A percentile compares a stretch with the other conserved stretches of the same genome.
Conservation (phyloP, 1,140 invertebrate genomes). For the Ladona fulva region DNA sequence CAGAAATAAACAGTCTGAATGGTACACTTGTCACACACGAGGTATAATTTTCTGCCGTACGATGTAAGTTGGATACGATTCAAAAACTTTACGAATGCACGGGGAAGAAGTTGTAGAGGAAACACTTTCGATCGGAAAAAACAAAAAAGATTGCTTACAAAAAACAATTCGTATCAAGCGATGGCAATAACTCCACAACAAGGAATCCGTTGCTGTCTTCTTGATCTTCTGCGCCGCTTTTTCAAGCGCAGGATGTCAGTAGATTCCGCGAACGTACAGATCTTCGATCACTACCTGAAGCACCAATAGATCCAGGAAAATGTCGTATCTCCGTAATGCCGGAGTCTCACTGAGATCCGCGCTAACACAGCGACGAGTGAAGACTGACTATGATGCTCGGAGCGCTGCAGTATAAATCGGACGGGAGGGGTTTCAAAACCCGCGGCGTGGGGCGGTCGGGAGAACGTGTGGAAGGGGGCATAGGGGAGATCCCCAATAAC, state of each 20-base stretch:
- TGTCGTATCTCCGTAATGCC: background rate
- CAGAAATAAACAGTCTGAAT: too few species aligned
- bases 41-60: too few species aligned
- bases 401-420: constrained; percentile 3
- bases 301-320: background rate
- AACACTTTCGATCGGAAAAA: too few species aligned
- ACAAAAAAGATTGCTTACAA: background rate
- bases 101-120: too few species aligned
- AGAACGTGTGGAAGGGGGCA: background rate
- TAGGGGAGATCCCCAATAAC: background rate
- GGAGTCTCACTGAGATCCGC: background rate
- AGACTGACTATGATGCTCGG: background rate
- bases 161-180: background rate
- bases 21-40: too few species aligned
- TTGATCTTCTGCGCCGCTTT: background rate
- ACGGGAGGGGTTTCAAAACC: background rate
- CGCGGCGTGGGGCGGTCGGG: background rate
- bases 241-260: background rate
- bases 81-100: too few species aligned
- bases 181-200: background rate
- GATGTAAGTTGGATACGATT: too few species aligned
- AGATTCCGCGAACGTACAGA: background rate
- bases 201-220: background rate
- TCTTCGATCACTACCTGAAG: background rate
- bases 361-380: background rate